Percentiles rank a stretch among this genome's conserved stretches.
Evolutionary conservation across 2,797 vertebrate genomes (phyloP).

Genomic region (Betta splendens): DNA sequence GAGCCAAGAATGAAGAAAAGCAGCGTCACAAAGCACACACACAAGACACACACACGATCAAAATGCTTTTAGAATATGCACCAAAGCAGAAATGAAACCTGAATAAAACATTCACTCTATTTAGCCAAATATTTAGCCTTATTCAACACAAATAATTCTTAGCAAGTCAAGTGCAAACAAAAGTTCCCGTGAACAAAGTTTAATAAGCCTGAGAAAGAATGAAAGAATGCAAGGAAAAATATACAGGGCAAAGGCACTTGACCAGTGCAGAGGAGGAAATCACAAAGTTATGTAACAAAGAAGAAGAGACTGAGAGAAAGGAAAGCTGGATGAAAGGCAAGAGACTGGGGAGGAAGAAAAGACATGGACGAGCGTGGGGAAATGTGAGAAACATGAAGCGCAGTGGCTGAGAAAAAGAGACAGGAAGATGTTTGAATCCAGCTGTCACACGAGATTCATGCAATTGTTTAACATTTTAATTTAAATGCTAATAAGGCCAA

Average conservation of each 20-base stretch:
- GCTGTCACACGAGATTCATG: neutral
- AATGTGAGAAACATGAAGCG: constrained; percentile 15
- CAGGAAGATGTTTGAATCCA: neutral
- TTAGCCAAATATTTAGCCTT: neutral
- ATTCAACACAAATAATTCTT: constrained; percentile 5
- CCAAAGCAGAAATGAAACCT: constrained; percentile 9
- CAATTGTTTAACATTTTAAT: no score
- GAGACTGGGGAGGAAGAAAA: constrained; percentile 19
- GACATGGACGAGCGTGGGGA: constrained; percentile 14
- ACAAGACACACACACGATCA: constrained; percentile 33
- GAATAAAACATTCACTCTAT: constrained; percentile 5
- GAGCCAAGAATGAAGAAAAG: constrained; percentile 29
- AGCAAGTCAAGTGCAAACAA: constrained; percentile 14
- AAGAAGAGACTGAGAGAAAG: constrained; percentile 32
- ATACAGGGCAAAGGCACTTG: constrained; percentile 32
- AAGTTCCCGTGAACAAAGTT: constrained; percentile 25
- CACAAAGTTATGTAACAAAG: constrained; percentile 53
- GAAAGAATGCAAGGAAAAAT: constrained; percentile 38
- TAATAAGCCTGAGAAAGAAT: constrained; percentile 48
- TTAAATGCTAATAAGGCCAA: neutral
- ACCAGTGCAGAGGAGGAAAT: constrained; percentile 14
- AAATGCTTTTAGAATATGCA: constrained; percentile 27
- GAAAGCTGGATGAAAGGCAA: constrained; percentile 30
- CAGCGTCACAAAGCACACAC: constrained; percentile 14
- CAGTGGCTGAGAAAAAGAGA: constrained; percentile 14